phyloP scores from a whole-genome alignment of 2,888 invertebrate genomes.

The Lissonota sp. region DNA sequence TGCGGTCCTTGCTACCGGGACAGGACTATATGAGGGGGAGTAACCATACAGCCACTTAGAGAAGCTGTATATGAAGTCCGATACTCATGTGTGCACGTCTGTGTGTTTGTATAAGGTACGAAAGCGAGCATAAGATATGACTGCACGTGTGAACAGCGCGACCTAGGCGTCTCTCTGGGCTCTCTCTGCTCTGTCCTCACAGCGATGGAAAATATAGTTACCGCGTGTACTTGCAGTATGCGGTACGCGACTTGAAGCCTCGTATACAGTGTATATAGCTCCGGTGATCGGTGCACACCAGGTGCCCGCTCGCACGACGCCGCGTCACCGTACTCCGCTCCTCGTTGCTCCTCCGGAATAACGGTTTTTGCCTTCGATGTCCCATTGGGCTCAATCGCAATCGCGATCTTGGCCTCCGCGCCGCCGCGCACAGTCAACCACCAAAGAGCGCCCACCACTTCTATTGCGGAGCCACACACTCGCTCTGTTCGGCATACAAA shows the following conservation, averaged over 20 bases:
- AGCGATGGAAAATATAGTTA: conserved; percentile 56
- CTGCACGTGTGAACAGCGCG: conserved; percentile 70
- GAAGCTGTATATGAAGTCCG: conserved; percentile 49
- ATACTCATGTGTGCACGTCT: neutral
- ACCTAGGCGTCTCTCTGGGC: conserved; percentile 65
- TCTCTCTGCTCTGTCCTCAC: conserved; percentile 12
- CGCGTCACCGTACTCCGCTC: conserved; percentile 73
- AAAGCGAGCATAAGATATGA: conserved; percentile 61
- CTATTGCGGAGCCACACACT: conserved; percentile 35
- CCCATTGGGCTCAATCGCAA: conserved; percentile 80
- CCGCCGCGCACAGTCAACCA: conserved; percentile 41
- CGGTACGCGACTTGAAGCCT: conserved; percentile 47
- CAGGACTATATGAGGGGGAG: conserved; percentile 55
- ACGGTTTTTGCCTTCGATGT: conserved; percentile 77
- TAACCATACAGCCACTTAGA: conserved; percentile 51
- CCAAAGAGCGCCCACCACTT: conserved; percentile 29
- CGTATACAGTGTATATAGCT: neutral
- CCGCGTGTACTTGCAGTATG: conserved; percentile 42
- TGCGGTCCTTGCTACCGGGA: conserved; percentile 37
- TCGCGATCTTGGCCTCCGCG: conserved; percentile 73
- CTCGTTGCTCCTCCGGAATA: conserved; percentile 68
- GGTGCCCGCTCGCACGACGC: conserved; percentile 73
- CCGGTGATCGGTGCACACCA: conserved; percentile 69
- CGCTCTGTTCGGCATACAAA: neutral
- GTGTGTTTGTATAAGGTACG: conserved; percentile 37